Base-by-base conservation (phyloP, 2,113 vertebrate genomes). In the Lepus europaeus region DNA sequence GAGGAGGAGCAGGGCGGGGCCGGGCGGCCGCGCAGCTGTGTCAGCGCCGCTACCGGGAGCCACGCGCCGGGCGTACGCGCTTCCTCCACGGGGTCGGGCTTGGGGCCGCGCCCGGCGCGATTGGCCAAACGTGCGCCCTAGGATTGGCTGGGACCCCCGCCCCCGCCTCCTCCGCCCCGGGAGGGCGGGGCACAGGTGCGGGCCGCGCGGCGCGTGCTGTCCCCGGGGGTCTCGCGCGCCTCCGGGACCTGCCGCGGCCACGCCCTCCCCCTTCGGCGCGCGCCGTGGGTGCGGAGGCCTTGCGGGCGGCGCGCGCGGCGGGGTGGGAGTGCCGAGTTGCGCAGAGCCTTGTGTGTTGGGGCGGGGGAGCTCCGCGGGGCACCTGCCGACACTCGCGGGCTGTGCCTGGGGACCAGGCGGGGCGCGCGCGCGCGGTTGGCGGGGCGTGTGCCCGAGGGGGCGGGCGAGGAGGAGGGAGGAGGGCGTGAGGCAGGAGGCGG, bases 21-120 rank as follows among this genome's bases (percentile, higher is more conserved):
- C 23, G 11, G 97, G 98, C 98, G 97, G 98, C 98, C 97, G 98
- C 98, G 97, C 89, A 97, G 64, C 78, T 89, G 96, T 98, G 98
- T 98, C 98, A 98, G 98, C 98, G 98, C 98, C 98, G 98, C 98
- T 98, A 56, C 73, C 0, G 16, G 97, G 97, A 98, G 99, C 98
- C 99, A 99, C 99, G 99, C 99, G 99, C 98, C 99, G 91, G 98
- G 98, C 98, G 97, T 96, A 97, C 97, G 97, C 98, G 95, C 94
- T 94, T 98, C 98, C 97, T 97, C 81, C 16, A 39, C 89, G 97
- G 93, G 97, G 79, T 96, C 76, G 91, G 97, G 97, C 96, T 97
- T 59, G 64, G 68, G 59, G 93, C 98, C 97, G 97, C 96, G 97
- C 96, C 92, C 76, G 76, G 95, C 80, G 84, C 97, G 97, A 98